A percentile compares a stretch with the other conserved stretches of the same genome.
phyloP scores from a whole-genome alignment of 2,888 invertebrate species.

The Falcaria lacertinaria region DNA sequence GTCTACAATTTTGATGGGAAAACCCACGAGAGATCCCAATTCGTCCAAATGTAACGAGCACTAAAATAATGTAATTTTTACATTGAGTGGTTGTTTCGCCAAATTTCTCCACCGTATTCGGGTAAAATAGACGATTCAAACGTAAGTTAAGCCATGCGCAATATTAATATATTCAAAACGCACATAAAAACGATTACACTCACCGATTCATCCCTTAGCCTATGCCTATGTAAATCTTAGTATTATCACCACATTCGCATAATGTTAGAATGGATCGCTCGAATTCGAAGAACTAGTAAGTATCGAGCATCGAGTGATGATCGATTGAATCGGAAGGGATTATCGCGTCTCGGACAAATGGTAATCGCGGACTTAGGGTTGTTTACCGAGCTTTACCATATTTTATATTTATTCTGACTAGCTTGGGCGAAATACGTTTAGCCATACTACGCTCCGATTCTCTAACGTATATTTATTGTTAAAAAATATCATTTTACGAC shows the following conservation, averaged over 20 bases:
- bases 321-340: conserved; percentile 29
- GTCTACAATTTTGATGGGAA: no score
- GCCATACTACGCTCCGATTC: no score
- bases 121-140: no score
- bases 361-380: conserved; percentile 24
- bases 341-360: conserved; percentile 30
- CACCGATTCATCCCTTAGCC: neutral
- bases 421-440: neutral
- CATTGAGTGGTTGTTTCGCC: no score
- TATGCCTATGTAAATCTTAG: conserved; percentile 9
- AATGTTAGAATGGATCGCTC: conserved; percentile 17
- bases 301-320: conserved; percentile 35
- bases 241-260: conserved; percentile 16
- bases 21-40: no score
- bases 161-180: neutral
- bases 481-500: no score
- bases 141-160: no score
- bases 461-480: no score
- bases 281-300: conserved; percentile 31
- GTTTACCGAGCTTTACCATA: conserved; percentile 16
- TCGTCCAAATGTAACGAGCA: no score
- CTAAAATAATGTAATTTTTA: no score
- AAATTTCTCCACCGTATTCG: no score
- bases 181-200: neutral
- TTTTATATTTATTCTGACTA: conserved; percentile 23